phyloP scores from a whole-genome alignment of 2,113 vertebrate species.

The Halichoeres trimaculatus region DNA sequence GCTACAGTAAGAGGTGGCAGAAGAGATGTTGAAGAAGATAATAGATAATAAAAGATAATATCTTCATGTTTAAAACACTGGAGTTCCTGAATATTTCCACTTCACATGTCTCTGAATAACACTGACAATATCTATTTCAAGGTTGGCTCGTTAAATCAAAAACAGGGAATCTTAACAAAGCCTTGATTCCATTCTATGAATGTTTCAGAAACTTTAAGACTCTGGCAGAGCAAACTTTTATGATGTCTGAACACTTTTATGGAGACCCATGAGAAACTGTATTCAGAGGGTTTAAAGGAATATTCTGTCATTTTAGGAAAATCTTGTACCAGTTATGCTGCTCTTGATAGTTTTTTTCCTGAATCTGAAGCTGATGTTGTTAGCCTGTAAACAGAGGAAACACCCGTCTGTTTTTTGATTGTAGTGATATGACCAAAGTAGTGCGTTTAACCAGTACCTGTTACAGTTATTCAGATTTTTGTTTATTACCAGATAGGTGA shows the following conservation, averaged over 20 bases:
- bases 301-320: no score
- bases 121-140: background rate
- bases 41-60: no score
- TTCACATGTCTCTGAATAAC: background rate
- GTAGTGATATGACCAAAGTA: background rate
- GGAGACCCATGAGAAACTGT: background rate
- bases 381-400: no score
- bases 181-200: conserved; percentile 15
- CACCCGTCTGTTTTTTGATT: no score
- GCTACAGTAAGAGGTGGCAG: conserved; percentile 38
- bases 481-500: background rate
- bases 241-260: conserved; percentile 1
- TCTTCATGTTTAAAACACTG: background rate
- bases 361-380: no score
- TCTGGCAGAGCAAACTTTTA: background rate
- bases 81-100: background rate
- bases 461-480: no score
- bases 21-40: background rate
- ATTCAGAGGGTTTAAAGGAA: background rate
- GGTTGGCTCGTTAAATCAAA: background rate
- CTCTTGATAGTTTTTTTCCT: no score
- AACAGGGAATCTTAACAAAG: background rate
- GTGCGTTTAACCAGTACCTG: no score
- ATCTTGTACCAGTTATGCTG: no score
- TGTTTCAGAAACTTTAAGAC: conserved; percentile 2